Percentiles rank a stretch among this genome's conserved stretches.
These are phyloP conservation scores for Phoenoteleia sp. DNA, from an alignment of 2,888 invertebrate genomes.

Conservation along the genomic window DNA sequence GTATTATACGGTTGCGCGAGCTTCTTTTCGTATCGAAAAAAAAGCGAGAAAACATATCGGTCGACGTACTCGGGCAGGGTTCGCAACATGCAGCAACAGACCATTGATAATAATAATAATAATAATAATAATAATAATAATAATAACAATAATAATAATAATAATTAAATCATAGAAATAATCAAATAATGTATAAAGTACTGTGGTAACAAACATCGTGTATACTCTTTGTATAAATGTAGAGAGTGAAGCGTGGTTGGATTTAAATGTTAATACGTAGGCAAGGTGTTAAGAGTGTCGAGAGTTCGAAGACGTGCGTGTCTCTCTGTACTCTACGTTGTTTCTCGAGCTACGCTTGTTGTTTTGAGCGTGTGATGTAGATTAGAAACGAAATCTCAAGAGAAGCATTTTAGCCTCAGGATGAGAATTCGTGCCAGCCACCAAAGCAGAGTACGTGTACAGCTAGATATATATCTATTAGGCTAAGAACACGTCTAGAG, in stretches of 20 bases:
- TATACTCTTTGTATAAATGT: conserved; percentile 72
- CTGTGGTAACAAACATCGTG: conserved; percentile 80
- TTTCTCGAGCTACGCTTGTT: conserved; percentile 73
- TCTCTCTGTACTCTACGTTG: conserved; percentile 71
- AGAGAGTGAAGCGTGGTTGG: conserved; percentile 65
- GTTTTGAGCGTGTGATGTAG: conserved; percentile 67
- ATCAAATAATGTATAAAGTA: conserved; percentile 1
- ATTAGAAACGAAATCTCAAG: conserved; percentile 67
- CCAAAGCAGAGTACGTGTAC: conserved; percentile 74
- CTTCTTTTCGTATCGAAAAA: conserved; percentile 60
- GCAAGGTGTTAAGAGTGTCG: conserved; percentile 58
- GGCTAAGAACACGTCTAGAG: conserved; percentile 75
- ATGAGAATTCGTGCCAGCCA: conserved; percentile 68
- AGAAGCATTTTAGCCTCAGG: conserved; percentile 45
- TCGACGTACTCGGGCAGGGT: conserved; percentile 83
- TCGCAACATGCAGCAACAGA: conserved; percentile 84
- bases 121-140: conserved; percentile 19
- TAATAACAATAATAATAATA: conserved; percentile 24
- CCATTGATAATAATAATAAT: conserved; percentile 76
- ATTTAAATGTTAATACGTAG: conserved; percentile 54
- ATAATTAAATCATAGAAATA: too few relatives aligned
- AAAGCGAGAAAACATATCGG: conserved; percentile 65
- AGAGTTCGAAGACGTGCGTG: conserved; percentile 69
- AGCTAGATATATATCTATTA: conserved; percentile 72
- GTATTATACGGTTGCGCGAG: conserved; percentile 60